Evolutionary conservation across 2,797 vertebrate genomes (phyloP).

Genomic region (Dicrostonyx torquatus): DNA sequence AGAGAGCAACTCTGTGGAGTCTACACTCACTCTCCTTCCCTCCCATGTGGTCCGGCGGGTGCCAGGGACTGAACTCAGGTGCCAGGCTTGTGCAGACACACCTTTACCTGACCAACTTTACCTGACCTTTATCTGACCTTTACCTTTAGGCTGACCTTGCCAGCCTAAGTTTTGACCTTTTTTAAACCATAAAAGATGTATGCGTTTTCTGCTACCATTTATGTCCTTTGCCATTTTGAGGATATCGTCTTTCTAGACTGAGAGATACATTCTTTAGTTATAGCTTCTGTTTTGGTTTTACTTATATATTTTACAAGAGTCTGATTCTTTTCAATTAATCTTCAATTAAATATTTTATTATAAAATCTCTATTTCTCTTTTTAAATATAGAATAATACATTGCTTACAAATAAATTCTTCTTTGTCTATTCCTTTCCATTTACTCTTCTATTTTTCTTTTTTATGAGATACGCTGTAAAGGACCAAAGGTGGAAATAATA

Average conservation of each 20-base stretch:
- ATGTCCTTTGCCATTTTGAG: neutral
- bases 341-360: neutral
- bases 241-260: neutral
- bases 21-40: too few relatives aligned
- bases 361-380: neutral
- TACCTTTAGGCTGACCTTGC: neutral
- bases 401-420: neutral
- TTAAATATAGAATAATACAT: neutral
- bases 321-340: neutral
- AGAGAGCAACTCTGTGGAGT: neutral
- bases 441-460: neutral
- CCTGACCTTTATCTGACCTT: too few relatives aligned
- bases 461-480: neutral
- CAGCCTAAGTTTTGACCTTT: neutral
- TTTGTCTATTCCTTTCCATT: slow-evolving; percentile 2
- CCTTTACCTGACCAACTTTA: neutral
- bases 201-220: neutral
- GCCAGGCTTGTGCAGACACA: too few relatives aligned
- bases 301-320: neutral
- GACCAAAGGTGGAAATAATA: neutral
- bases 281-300: slow-evolving; percentile 22
- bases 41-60: neutral
- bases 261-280: neutral
- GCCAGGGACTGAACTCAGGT: neutral
- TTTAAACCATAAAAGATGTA: neutral